Evolutionary conservation across 2,113 vertebrate genomes (phyloP).

Genomic region (Pogona vitticeps): DNA sequence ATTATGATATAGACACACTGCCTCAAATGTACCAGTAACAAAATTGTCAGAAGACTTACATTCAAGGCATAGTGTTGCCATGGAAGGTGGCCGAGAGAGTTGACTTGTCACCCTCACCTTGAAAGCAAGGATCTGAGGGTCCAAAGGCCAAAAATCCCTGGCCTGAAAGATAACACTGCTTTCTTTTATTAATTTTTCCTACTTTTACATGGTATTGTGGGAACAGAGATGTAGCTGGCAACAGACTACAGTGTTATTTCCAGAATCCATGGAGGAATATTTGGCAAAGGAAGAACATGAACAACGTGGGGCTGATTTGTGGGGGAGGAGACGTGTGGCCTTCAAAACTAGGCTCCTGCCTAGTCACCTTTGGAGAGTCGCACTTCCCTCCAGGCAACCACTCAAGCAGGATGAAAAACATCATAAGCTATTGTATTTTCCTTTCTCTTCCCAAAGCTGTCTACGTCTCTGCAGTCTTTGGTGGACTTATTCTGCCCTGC

Average conservation of each 20-base stretch:
- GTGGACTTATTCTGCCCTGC: background rate
- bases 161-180: no score
- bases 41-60: background rate
- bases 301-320: background rate
- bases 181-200: no score
- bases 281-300: background rate
- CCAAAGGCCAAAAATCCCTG: conserved; percentile 67
- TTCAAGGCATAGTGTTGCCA: background rate
- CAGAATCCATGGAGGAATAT: background rate
- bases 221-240: background rate
- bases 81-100: background rate
- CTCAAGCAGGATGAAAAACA: no score
- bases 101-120: background rate
- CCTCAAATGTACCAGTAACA: conserved; percentile 1
- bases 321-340: background rate
- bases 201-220: background rate
- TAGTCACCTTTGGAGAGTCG: background rate
- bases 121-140: conserved; percentile 41
- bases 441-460: background rate
- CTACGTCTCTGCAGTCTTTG: background rate
- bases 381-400: background rate
- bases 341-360: background rate
- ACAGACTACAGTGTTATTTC: background rate
- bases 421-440: background rate
- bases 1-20: conserved; percentile 34